Evolutionary conservation across 2,113 vertebrate species (phyloP).

Genomic region (Monarcha castaneiventris): DNA sequence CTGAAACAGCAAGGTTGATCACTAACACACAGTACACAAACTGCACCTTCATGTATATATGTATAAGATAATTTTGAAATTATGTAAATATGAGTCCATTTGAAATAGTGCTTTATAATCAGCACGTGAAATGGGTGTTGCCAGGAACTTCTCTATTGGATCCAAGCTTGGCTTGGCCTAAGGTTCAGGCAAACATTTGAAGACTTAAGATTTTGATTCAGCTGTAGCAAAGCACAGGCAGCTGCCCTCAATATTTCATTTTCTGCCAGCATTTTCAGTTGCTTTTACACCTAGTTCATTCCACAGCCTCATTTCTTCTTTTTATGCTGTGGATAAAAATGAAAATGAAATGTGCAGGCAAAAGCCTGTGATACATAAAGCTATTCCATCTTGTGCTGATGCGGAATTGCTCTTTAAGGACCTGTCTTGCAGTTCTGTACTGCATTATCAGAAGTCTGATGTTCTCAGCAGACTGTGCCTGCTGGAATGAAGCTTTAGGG

Average conservation of each 20-base stretch:
- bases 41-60: constrained; percentile 20
- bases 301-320: background rate
- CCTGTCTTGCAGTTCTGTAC: background rate
- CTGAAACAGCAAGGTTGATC: constrained; percentile 20
- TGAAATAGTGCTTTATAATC: background rate
- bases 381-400: background rate
- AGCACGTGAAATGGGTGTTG: background rate
- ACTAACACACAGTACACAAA: background rate
- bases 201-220: background rate
- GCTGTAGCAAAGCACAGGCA: background rate
- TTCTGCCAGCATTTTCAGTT: background rate
- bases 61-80: background rate
- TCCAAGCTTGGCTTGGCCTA: background rate
- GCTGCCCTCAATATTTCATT: background rate
- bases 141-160: background rate
- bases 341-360: background rate
- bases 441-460: background rate
- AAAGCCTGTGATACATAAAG: background rate
- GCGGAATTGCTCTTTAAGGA: background rate
- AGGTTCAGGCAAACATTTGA: background rate
- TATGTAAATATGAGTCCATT: background rate
- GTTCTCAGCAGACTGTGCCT: background rate
- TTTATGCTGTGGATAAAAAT: background rate
- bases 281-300: background rate
- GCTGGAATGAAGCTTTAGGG: background rate